A percentile compares a stretch with the other conserved stretches of the same genome.
Evolutionary conservation across 2,888 invertebrate species (phyloP).

Genomic region (Notocelia uddmanniana): DNA sequence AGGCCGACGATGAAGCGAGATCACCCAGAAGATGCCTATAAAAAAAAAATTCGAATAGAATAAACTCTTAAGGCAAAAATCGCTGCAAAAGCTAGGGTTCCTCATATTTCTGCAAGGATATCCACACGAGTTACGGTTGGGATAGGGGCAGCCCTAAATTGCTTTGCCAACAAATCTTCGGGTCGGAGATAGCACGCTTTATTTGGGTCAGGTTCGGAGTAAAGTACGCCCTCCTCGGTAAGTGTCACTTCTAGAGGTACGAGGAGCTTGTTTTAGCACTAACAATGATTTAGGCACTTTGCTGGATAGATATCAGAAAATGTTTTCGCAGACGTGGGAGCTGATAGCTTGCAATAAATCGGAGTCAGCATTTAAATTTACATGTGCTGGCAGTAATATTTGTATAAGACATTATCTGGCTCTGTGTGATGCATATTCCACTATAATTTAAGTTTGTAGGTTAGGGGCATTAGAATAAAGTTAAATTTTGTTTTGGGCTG

Average conservation of each 20-base stretch:
- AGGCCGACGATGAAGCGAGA: no score
- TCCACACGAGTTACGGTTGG: constrained; percentile 35
- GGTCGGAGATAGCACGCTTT: constrained; percentile 47
- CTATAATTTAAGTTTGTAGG: no score
- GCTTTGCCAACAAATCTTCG: constrained; percentile 49
- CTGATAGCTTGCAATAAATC: not conserved
- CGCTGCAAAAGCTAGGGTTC: not conserved
- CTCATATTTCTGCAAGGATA: constrained; percentile 28
- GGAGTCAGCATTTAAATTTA: no score
- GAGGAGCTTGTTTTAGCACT: constrained; percentile 45
- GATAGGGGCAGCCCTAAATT: constrained; percentile 48
- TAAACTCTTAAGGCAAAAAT: not conserved
- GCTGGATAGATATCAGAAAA: constrained; percentile 28
- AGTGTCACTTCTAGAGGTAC: constrained; percentile 46
- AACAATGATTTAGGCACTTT: constrained; percentile 44
- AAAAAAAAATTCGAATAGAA: not conserved
- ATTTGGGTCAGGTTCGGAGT: constrained; percentile 49
- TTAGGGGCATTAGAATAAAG: no score
- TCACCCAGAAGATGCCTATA: no score
- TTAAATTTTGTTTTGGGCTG: no score
- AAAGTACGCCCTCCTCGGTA: constrained; percentile 46
- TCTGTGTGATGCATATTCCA: no score
- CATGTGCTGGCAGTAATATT: no score
- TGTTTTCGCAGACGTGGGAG: constrained; percentile 12
- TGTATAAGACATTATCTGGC: no score